Evolutionary conservation across 2,797 vertebrate species (phyloP).

Genomic region (Odontamblyopus lacepedii): DNA sequence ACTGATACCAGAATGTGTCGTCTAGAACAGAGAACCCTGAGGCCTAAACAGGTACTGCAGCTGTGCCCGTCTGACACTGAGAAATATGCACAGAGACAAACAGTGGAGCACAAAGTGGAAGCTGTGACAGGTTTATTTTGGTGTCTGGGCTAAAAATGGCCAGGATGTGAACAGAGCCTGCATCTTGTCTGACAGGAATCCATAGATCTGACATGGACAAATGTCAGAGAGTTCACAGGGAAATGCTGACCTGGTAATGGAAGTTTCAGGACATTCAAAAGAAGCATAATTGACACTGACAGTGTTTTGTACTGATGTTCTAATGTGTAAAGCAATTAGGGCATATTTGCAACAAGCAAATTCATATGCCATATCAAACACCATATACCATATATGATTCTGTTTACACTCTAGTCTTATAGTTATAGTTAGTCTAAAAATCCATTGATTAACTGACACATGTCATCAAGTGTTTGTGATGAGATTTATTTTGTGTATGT

Average conservation of each 20-base stretch:
- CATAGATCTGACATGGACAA: conserved; percentile 31
- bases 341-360: too few relatives aligned
- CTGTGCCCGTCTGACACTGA: conserved; percentile 47
- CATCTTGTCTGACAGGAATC: conserved; percentile 49
- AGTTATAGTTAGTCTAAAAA: too few relatives aligned
- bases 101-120: conserved; percentile 32
- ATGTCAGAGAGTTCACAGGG: conserved; percentile 14
- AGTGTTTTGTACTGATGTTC: too few relatives aligned
- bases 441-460: too few relatives aligned
- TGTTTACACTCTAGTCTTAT: too few relatives aligned
- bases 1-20: conserved; percentile 13
- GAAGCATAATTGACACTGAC: too few relatives aligned
- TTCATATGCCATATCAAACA: too few relatives aligned
- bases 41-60: conserved; percentile 40
- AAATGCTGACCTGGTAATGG: not conserved
- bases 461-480: too few relatives aligned
- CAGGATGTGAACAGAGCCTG: conserved; percentile 35
- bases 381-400: too few relatives aligned
- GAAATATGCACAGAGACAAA: conserved; percentile 44
- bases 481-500: too few relatives aligned
- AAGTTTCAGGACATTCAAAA: too few relatives aligned
- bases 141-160: conserved; percentile 40
- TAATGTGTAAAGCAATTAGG: too few relatives aligned
- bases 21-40: not conserved
- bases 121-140: conserved; percentile 52